phyloP scores from a whole-genome alignment of 1,140 invertebrate species.

The Drosophila willistoni region DNA sequence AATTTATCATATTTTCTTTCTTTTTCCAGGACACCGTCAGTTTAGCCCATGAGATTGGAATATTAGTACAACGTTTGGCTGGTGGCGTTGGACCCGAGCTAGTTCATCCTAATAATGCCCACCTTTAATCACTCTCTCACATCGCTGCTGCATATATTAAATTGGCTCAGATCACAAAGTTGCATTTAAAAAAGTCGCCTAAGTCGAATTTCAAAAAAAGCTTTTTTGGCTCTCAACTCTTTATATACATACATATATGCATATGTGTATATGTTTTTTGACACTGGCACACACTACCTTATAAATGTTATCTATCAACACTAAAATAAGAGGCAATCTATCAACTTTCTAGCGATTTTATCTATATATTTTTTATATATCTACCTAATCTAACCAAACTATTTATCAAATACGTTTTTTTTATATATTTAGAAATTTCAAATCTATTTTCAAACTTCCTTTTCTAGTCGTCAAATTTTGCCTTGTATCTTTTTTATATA shows the following conservation, averaged over 20 bases:
- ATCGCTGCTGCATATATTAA: constrained; percentile 20
- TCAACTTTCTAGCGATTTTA: constrained; percentile 22
- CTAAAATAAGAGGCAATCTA: constrained; percentile 8
- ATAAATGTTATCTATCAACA: background rate
- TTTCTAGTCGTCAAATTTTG: constrained; percentile 1
- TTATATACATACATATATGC: background rate
- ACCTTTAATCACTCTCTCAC: constrained; percentile 52
- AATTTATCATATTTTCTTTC: constrained; percentile 44
- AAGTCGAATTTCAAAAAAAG: constrained; percentile 16
- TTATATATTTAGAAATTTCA: constrained; percentile 7
- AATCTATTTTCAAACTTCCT: constrained; percentile 7
- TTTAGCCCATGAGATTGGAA: constrained; percentile 90
- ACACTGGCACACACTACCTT: constrained; percentile 7
- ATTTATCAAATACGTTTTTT: constrained; percentile 58
- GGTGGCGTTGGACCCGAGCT: constrained; percentile 88
- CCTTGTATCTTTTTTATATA: background rate
- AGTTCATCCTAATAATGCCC: constrained; percentile 77
- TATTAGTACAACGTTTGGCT: constrained; percentile 90
- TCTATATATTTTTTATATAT: constrained; percentile 33
- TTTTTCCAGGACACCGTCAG: constrained; percentile 86
- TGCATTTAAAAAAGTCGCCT: constrained; percentile 17
- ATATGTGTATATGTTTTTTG: constrained; percentile 10
- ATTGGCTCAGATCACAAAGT: constrained; percentile 29
- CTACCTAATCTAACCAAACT: constrained; percentile 44
- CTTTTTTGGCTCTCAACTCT: constrained; percentile 10